Conservation (phyloP, 2,888 invertebrate species). For the Epirrita christyi region DNA sequence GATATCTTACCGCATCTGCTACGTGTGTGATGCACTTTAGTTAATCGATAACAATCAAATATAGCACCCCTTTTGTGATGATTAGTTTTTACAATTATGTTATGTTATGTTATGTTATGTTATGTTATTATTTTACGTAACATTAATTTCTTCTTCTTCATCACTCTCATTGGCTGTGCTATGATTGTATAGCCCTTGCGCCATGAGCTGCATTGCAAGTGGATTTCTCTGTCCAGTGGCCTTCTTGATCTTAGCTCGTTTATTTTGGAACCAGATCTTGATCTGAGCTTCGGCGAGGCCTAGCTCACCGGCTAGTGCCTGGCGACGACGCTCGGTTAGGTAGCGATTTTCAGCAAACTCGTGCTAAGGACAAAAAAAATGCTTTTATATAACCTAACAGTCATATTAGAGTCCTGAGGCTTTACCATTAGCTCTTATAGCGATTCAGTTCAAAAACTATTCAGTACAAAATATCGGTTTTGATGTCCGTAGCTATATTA, state of each 20-base stretch:
- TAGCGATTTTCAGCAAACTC: conserved; percentile 97
- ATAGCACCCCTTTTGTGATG: too few relatives aligned
- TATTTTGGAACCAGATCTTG: conserved; percentile 99
- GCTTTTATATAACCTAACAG: too few relatives aligned
- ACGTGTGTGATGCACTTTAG: too few relatives aligned
- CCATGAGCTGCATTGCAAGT: conserved; percentile 95
- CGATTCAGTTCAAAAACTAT: too few relatives aligned
- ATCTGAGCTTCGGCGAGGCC: conserved; percentile 98
- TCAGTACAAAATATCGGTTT: too few relatives aligned
- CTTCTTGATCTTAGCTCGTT: conserved; percentile 98
- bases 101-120: too few relatives aligned
- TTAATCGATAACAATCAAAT: too few relatives aligned
- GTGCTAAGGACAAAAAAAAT: conserved; percentile 74
- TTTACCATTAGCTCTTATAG: too few relatives aligned
- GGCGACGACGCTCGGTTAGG: conserved; percentile 95
- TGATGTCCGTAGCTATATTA: too few relatives aligned
- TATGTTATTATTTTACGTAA: conserved; percentile 50
- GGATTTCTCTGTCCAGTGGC: conserved; percentile 93
- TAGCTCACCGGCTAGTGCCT: conserved; percentile 94
- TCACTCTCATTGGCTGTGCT: conserved; percentile 90
- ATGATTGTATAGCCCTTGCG: conserved; percentile 95
- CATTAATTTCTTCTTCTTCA: conserved; percentile 89
- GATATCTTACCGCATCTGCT: too few relatives aligned
- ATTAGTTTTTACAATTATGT: too few relatives aligned
- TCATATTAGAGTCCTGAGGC: too few relatives aligned